Conservation (phyloP, 2,113 vertebrate species). For the Calypte anna region DNA sequence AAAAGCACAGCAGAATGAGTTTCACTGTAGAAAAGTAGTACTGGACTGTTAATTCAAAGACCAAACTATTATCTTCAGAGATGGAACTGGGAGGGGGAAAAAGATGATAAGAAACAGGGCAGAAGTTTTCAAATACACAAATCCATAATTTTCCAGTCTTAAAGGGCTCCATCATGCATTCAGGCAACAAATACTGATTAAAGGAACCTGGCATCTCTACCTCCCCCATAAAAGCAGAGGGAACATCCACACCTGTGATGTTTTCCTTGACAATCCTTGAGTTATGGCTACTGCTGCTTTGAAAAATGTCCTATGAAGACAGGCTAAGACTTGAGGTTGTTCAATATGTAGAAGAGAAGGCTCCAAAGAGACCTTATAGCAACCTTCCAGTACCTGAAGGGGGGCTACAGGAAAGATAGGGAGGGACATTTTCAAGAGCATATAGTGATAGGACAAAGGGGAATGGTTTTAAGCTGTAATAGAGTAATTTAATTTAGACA, state of each 20-base stretch:
- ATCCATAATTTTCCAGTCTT: not conserved
- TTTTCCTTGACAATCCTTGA: fast-evolving
- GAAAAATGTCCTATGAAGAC: not conserved
- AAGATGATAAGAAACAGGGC: not conserved
- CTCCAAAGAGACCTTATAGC: too few species aligned
- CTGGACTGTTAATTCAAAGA: not conserved
- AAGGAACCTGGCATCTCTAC: not conserved
- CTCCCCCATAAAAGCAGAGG: not conserved
- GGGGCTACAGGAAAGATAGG: too few species aligned
- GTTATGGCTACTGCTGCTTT: not conserved
- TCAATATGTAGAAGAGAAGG: too few species aligned
- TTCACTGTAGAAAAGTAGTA: not conserved
- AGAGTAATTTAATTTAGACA: too few species aligned
- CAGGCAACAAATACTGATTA: not conserved
- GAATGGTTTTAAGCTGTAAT: too few species aligned
- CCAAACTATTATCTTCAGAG: not conserved
- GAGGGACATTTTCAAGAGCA: too few species aligned
- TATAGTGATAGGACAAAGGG: too few species aligned
- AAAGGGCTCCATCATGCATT: not conserved
- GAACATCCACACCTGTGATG: fast-evolving
- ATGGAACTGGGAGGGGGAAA: not conserved
- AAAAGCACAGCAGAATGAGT: not conserved
- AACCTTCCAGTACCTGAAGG: too few species aligned
- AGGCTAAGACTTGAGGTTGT: too few species aligned
- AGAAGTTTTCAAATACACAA: not conserved